These are phyloP conservation scores for Sepioteuthis lessoniana DNA, from an alignment of 2,888 invertebrate genomes.

Conservation along the genomic window DNA sequence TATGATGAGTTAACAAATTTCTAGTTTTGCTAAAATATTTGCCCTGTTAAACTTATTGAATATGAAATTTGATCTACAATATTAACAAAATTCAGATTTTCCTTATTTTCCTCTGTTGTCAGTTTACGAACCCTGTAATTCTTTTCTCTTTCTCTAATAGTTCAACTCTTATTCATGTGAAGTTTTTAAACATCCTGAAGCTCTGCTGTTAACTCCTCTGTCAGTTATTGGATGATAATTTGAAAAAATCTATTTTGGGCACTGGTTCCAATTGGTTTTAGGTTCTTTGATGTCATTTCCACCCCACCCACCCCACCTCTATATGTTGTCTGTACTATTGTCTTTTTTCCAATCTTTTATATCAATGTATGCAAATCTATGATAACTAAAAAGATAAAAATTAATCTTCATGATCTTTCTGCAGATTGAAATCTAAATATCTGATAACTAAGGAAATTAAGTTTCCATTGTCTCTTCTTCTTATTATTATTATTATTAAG, in stretches of 20 bases:
- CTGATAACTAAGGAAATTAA: neutral
- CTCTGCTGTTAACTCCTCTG: neutral
- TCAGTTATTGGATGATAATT: no score
- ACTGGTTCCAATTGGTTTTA: neutral
- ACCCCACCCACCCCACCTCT: neutral
- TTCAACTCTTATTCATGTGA: neutral
- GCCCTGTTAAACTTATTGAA: no score
- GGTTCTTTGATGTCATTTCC: neutral
- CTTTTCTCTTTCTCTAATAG: neutral
- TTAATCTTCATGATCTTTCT: neutral
- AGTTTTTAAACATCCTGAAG: neutral
- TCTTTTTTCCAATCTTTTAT: neutral
- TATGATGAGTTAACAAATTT: no score
- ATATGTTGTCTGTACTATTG: neutral
- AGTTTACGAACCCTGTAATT: neutral
- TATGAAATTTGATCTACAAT: neutral
- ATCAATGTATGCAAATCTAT: no score
- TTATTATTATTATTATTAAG: neutral
- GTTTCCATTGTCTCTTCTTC: neutral
- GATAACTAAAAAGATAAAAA: neutral
- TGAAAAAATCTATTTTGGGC: no score
- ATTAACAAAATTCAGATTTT: neutral
- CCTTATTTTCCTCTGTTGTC: neutral
- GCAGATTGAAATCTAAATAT: neutral
- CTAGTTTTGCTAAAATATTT: no score